phyloP scores from a whole-genome alignment of 2,113 vertebrate species.

The Thermophis baileyi region DNA sequence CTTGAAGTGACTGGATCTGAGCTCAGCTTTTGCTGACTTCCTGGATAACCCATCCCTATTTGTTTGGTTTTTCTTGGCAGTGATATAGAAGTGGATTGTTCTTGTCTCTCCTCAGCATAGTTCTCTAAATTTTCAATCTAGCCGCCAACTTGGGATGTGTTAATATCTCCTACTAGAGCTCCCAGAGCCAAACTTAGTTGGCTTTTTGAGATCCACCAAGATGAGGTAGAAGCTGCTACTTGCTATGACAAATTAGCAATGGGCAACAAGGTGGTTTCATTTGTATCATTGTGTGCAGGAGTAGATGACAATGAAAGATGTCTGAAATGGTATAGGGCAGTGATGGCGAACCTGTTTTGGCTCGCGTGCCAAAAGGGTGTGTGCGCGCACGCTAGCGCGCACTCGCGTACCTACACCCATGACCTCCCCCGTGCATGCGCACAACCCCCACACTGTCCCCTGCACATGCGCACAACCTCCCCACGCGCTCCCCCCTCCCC shows the following conservation, averaged over 20 bases:
- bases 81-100: not conserved
- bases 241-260: not conserved
- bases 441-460: too few relatives aligned
- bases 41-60: not conserved
- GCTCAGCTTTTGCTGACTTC: not conserved
- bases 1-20: not conserved
- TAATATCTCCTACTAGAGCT: not conserved
- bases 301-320: not conserved
- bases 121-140: not conserved
- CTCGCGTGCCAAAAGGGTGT: too few relatives aligned
- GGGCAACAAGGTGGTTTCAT: not conserved
- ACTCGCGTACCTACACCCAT: too few relatives aligned
- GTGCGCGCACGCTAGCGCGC: too few relatives aligned
- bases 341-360: too few relatives aligned
- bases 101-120: not conserved
- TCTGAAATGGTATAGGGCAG: too few relatives aligned
- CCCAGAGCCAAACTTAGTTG: not conserved
- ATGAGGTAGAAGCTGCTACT: not conserved
- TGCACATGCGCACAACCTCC: too few relatives aligned
- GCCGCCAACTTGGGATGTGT: not conserved
- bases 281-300: not conserved
- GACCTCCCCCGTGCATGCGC: too few relatives aligned
- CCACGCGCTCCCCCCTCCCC: too few relatives aligned
- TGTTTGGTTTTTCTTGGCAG: not conserved
- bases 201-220: not conserved